Evolutionary conservation across 2,888 invertebrate genomes (phyloP).

Genomic region (Urechis unicinctus): DNA sequence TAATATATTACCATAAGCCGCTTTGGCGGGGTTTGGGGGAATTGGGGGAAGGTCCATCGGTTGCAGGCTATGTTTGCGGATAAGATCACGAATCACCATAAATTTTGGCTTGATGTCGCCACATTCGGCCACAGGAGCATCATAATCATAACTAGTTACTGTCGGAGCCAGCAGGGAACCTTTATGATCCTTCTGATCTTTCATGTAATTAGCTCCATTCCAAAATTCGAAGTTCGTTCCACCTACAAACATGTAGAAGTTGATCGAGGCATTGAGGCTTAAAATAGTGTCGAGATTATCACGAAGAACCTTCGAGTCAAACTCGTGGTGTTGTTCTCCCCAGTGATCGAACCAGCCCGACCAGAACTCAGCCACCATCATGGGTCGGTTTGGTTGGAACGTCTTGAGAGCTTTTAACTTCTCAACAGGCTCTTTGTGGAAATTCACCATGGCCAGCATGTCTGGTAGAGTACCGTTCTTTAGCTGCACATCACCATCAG

Average conservation of each 20-base stretch:
- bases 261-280: constrained; percentile 15
- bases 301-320: constrained; percentile 3
- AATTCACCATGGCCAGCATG: constrained; percentile 17
- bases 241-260: constrained; percentile 24
- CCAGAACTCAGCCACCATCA: constrained; percentile 22
- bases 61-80: constrained; percentile 2
- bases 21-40: constrained; percentile 2
- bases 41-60: constrained; percentile 2
- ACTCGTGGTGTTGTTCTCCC: constrained; percentile 18
- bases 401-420: constrained; percentile 5
- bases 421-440: constrained; percentile 2
- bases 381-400: constrained; percentile 18
- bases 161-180: constrained; percentile 5
- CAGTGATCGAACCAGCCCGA: constrained; percentile 24
- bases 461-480: constrained; percentile 11
- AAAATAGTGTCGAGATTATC: constrained; percentile 9
- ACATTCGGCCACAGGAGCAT: constrained; percentile 15
- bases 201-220: constrained; percentile 16
- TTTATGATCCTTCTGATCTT: neutral
- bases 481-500: constrained; percentile 14
- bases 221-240: constrained; percentile 23
- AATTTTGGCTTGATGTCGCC: constrained; percentile 15
- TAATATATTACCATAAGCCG: constrained; percentile 3
- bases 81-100: constrained; percentile 7
- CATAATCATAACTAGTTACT: constrained; percentile 21